These are phyloP conservation scores for Xenotilapia leptura DNA, from an alignment of 2,113 vertebrate species.

Conservation along the genomic window DNA sequence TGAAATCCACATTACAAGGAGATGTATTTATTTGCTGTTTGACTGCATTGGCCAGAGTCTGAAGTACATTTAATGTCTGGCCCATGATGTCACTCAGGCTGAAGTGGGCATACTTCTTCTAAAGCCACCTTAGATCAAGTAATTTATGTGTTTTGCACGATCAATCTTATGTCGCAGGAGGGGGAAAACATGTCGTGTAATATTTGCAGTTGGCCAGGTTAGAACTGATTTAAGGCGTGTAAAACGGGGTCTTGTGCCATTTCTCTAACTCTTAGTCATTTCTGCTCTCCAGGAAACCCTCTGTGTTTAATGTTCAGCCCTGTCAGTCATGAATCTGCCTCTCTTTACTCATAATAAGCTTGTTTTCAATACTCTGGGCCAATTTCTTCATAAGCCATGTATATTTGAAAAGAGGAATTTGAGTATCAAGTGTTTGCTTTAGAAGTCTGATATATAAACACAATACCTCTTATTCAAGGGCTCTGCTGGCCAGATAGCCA, in stretches of 20 bases:
- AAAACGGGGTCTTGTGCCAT: slow-evolving; percentile 3
- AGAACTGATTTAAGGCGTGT: slow-evolving; percentile 46
- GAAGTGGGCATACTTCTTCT: slow-evolving; percentile 21
- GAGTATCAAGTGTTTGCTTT: slow-evolving; percentile 23
- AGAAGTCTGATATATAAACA: slow-evolving; percentile 33
- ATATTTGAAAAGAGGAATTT: slow-evolving; percentile 26
- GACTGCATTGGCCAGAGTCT: slow-evolving; percentile 29
- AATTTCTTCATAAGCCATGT: not conserved
- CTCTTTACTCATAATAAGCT: slow-evolving; percentile 9
- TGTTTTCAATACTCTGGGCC: slow-evolving; percentile 7
- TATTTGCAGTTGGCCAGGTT: slow-evolving; percentile 20
- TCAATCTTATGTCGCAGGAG: slow-evolving; percentile 27
- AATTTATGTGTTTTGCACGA: slow-evolving; percentile 45
- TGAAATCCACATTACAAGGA: not conserved
- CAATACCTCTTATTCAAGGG: slow-evolving; percentile 16
- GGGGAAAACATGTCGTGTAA: slow-evolving; percentile 32
- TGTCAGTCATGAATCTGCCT: slow-evolving; percentile 31
- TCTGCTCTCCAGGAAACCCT: slow-evolving; percentile 55
- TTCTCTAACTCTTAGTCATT: slow-evolving; percentile 13
- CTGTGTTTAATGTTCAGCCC: slow-evolving; percentile 19
- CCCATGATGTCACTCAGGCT: slow-evolving; percentile 39
- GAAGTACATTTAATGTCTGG: slow-evolving; percentile 30
- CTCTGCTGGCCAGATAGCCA: slow-evolving; percentile 5
- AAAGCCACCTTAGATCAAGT: slow-evolving; percentile 16
- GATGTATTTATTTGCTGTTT: slow-evolving; percentile 26